Percentiles rank a stretch among this genome's conserved stretches.
These are phyloP conservation scores for Lepisosteus oculatus DNA, from an alignment of 2,113 vertebrate species.

Conservation along the genomic window DNA sequence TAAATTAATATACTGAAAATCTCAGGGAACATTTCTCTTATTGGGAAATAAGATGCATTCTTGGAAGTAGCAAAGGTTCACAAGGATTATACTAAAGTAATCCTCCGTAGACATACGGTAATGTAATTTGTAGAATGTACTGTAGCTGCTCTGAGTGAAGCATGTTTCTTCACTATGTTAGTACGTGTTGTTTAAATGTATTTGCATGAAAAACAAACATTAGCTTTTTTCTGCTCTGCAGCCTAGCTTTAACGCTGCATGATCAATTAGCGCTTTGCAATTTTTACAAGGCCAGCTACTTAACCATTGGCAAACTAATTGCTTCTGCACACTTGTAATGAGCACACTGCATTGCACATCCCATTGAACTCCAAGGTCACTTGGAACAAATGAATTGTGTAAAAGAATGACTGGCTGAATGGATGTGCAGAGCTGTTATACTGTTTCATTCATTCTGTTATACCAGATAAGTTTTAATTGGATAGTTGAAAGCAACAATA, in stretches of 20 bases:
- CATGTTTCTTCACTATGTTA: no score
- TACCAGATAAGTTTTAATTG: no score
- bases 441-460: no score
- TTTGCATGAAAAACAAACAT: not conserved
- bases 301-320: constrained; percentile 56
- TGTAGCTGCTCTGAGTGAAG: no score
- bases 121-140: no score
- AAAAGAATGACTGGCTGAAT: not conserved
- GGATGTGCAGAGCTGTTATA: not conserved
- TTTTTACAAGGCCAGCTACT: constrained; percentile 42
- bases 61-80: no score
- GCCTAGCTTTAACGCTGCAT: constrained; percentile 41
- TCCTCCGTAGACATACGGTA: no score
- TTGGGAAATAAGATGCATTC: not conserved
- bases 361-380: not conserved
- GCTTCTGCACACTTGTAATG: constrained; percentile 53
- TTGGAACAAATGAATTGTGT: not conserved
- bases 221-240: not conserved
- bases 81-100: no score
- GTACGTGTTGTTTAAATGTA: no score
- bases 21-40: not conserved
- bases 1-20: constrained; percentile 8
- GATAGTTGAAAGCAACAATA: no score
- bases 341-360: constrained; percentile 27
- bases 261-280: constrained; percentile 57